Base-by-base conservation (phyloP, 1,140 invertebrate genomes). In the Xylocopa sonorina region DNA sequence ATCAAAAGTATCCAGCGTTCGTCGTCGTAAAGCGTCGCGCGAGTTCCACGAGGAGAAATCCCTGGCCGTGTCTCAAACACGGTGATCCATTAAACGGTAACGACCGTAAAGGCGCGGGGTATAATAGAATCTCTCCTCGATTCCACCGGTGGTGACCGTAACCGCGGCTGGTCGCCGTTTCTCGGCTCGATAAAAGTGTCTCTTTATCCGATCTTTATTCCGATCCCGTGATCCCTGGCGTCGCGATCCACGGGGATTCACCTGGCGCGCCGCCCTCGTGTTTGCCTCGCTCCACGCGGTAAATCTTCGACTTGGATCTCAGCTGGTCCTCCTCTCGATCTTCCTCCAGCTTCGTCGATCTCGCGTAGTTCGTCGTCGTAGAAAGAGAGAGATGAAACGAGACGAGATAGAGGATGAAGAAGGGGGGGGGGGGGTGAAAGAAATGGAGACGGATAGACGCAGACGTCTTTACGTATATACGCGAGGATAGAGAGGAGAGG, bases 271-370 rank as follows among this genome's bases (percentile, higher is more conserved):
- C 7, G n/a, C 43, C 2, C 21, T 10, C 16, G 27, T 75, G 62
- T 55, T 67, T 75, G 62, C 66, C 29, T 21, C n/a, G 1, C 64
- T 58, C 75, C 63, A 67, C 68, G 68, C 58, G 74, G 64, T 77
- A 69, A 68, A 69, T 68, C 58, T 38, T 3, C 29, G 51, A 48
- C 21, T 51, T 9, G 53, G 64, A 58, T 68, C 51, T 27, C 46
- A 10, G 9, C 58, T 16, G 34, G 38, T 12, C 7, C 41, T 63
- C 57, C 18, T 50, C 32, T 62, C 41, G 71, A 60, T 71, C 53
- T 38, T 27, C 57, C 38, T n/a, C 29, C 16, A 24, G 34, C n/a
- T 24, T 58, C 29, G 24, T 10, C 38, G 68, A 58, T 64, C 50
- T 38, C 12, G 18, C 24, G 27, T 16, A 29, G 57, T 53, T 43